A percentile compares a stretch with the other conserved stretches of the same genome.
These are phyloP conservation scores for Acronicta aceris DNA, from an alignment of 2,888 invertebrate species.

Conservation along the genomic window DNA sequence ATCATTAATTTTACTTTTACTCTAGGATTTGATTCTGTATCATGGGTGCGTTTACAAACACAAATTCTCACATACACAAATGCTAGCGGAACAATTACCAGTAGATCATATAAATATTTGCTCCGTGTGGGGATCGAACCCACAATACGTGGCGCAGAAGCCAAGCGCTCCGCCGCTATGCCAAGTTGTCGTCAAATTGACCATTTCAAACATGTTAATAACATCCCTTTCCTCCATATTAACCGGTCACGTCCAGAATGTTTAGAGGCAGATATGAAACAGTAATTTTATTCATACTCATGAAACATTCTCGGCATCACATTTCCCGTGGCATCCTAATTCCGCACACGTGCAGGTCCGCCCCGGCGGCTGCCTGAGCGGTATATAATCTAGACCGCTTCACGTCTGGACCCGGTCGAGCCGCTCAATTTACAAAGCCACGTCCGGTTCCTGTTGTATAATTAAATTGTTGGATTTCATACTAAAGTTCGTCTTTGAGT, in stretches of 20 bases:
- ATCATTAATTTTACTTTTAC: too few relatives aligned
- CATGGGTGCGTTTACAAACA: too few relatives aligned
- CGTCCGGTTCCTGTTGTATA: conserved; percentile 21
- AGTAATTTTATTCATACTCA: conserved; percentile 24
- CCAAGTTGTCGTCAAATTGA: too few relatives aligned
- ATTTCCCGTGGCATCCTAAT: conserved; percentile 12
- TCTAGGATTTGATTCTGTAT: too few relatives aligned
- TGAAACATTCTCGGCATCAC: conserved; percentile 18
- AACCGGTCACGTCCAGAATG: not conserved
- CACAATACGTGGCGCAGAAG: too few relatives aligned
- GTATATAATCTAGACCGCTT: conserved; percentile 46
- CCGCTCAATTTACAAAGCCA: conserved; percentile 31
- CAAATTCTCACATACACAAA: too few relatives aligned
- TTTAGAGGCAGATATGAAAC: conserved; percentile 1
- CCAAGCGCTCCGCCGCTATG: too few relatives aligned
- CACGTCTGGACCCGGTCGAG: conserved; percentile 3
- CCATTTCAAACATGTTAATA: not conserved
- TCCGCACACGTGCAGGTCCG: conserved; percentile 29
- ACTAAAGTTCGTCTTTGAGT: conserved; percentile 9
- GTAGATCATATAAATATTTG: too few relatives aligned
- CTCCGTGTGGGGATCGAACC: too few relatives aligned
- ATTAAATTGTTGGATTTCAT: conserved; percentile 46
- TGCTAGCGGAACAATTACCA: too few relatives aligned
- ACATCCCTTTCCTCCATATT: not conserved
- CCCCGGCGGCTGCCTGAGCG: conserved; percentile 9